These are phyloP conservation scores for Oedothorax gibbosus DNA, from an alignment of 1,140 invertebrate species.

Conservation along the genomic window DNA sequence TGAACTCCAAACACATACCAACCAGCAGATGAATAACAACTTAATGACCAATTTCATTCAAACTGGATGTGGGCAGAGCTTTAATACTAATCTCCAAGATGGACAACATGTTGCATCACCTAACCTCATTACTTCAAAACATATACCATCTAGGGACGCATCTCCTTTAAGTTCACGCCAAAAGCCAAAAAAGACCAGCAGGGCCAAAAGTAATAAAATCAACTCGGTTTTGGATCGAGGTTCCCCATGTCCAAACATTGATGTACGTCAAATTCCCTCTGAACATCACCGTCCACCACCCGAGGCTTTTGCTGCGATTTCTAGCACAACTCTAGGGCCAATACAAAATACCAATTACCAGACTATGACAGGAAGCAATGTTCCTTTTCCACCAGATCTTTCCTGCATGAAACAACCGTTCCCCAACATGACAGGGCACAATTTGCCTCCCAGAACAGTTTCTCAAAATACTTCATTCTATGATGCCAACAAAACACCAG, in stretches of 20 bases:
- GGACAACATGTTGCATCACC: neutral
- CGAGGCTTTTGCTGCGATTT: conserved; percentile 54
- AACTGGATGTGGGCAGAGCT: conserved; percentile 31
- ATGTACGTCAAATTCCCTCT: conserved; percentile 70
- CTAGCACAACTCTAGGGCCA: conserved; percentile 34
- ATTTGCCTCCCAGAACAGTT: conserved; percentile 23
- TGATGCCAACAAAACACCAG: conserved; percentile 34
- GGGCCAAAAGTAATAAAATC: conserved; percentile 49
- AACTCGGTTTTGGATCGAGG: conserved; percentile 65
- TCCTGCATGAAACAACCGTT: conserved; percentile 33
- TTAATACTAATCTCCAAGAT: conserved; percentile 28
- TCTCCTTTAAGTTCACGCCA: conserved; percentile 12
- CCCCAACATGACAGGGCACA: conserved; percentile 15
- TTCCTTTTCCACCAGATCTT: conserved; percentile 30
- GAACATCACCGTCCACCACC: conserved; percentile 68
- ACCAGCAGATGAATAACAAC: conserved; percentile 20
- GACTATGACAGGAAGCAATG: conserved; percentile 1
- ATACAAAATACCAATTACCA: conserved; percentile 39
- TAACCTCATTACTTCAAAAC: conserved; percentile 36
- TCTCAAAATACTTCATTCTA: conserved; percentile 34
- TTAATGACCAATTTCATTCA: conserved; percentile 45
- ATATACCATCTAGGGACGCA: conserved; percentile 34
- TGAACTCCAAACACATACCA: conserved; percentile 34
- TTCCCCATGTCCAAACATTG: conserved; percentile 73
- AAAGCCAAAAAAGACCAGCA: conserved; percentile 52